A percentile compares a stretch with the other conserved stretches of the same genome.
Evolutionary conservation across 2,113 vertebrate species (phyloP).

Genomic region (Nothoprocta pentlandii): DNA sequence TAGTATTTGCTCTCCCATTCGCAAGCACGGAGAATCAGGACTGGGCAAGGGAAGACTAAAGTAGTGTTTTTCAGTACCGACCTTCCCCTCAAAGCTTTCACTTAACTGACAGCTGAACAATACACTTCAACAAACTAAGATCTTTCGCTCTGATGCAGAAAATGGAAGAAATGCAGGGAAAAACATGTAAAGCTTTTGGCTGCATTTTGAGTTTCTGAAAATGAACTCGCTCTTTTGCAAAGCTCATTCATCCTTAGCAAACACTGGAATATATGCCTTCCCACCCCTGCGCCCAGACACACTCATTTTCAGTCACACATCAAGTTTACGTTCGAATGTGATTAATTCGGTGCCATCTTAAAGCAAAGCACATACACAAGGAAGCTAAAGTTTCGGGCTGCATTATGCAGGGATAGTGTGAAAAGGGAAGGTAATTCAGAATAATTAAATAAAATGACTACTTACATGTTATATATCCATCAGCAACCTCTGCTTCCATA

Average conservation of each 20-base stretch:
- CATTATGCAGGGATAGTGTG: neutral
- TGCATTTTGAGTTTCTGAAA: neutral
- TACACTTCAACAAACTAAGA: neutral
- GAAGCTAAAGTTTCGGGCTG: slow-evolving; percentile 3
- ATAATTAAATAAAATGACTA: slow-evolving; percentile 76
- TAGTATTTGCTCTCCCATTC: neutral
- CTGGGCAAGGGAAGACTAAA: neutral
- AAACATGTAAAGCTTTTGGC: neutral
- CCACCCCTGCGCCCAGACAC: neutral
- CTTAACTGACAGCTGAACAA: neutral
- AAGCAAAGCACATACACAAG: neutral
- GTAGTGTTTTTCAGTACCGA: neutral
- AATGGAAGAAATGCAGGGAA: neutral
- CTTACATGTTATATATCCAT: slow-evolving; percentile 95
- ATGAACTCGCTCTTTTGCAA: neutral
- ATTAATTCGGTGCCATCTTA: neutral
- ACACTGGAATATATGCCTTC: neutral
- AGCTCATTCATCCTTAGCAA: slow-evolving; percentile 10
- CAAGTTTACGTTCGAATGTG: neutral
- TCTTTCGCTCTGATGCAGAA: neutral
- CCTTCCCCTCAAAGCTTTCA: neutral
- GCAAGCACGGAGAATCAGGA: neutral
- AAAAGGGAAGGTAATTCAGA: slow-evolving; percentile 21
- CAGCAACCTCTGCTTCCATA: slow-evolving; percentile 92
- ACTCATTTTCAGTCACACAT: neutral